Percentiles rank a stretch among this genome's conserved stretches.
Evolutionary conservation across 1,140 invertebrate species (phyloP).

Genomic region (Phthorimaea operculella): DNA sequence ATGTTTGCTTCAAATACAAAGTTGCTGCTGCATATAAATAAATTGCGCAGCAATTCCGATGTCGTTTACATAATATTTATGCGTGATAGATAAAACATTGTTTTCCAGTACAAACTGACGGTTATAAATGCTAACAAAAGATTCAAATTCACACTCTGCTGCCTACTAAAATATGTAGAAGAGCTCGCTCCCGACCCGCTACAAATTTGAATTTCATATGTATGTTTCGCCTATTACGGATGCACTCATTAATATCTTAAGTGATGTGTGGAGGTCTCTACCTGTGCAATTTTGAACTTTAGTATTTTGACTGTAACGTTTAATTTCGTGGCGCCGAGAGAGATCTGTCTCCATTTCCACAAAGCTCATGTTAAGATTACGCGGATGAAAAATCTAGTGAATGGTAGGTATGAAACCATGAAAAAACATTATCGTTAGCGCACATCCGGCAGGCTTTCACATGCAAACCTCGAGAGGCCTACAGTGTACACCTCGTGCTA

Average conservation of each 20-base stretch:
- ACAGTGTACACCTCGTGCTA: too few relatives aligned
- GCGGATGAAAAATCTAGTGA: slow-evolving; percentile 60
- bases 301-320: slow-evolving; percentile 15
- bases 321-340: slow-evolving; percentile 1
- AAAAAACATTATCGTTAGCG: slow-evolving; percentile 60
- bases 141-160: slow-evolving; percentile 65
- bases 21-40: neutral
- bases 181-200: slow-evolving; percentile 52
- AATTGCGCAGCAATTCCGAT: neutral
- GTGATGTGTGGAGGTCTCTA: slow-evolving; percentile 46
- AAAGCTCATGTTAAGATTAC: slow-evolving; percentile 53
- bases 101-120: slow-evolving; percentile 36
- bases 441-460: slow-evolving; percentile 46
- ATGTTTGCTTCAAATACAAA: neutral
- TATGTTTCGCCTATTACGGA: slow-evolving; percentile 66
- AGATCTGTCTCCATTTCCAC: slow-evolving; percentile 32
- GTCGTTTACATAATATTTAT: slow-evolving; percentile 6
- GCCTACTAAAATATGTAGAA: slow-evolving; percentile 65
- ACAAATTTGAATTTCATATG: slow-evolving; percentile 68
- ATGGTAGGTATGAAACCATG: slow-evolving; percentile 63
- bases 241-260: slow-evolving; percentile 67
- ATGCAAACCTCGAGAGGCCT: slow-evolving; percentile 50
- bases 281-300: slow-evolving; percentile 33
- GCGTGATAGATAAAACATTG: slow-evolving; percentile 33
- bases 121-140: slow-evolving; percentile 59